Evolutionary conservation across 1,140 invertebrate species (phyloP).

Genomic region (Micrasema longulum): DNA sequence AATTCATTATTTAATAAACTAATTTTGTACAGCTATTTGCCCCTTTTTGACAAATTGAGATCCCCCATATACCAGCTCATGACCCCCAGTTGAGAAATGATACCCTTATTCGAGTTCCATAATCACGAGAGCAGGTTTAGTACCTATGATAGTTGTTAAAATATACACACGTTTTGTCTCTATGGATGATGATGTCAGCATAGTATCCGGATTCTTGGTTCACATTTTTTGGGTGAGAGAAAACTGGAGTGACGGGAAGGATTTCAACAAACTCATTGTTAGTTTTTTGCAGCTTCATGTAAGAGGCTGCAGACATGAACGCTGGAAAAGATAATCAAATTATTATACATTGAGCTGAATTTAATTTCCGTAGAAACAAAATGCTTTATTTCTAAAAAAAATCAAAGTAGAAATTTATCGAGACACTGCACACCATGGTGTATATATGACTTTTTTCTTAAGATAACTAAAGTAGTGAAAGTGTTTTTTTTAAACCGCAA

Average conservation of each 20-base stretch:
- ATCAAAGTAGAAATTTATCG: no score
- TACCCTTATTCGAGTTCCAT: no score
- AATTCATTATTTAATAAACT: neutral
- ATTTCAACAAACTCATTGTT: slow-evolving; percentile 65
- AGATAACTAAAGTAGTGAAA: no score
- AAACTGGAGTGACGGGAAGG: slow-evolving; percentile 70
- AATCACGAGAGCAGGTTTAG: slow-evolving; percentile 1
- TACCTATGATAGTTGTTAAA: slow-evolving; percentile 13
- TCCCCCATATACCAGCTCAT: no score
- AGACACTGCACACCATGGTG: no score
- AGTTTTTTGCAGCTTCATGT: slow-evolving; percentile 64
- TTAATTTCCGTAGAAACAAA: no score
- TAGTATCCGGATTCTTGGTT: slow-evolving; percentile 70
- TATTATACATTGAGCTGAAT: no score
- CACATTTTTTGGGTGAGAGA: slow-evolving; percentile 68
- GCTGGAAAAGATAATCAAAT: slow-evolving; percentile 63
- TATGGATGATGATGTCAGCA: slow-evolving; percentile 72
- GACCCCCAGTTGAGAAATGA: no score
- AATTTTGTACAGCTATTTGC: neutral
- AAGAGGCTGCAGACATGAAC: slow-evolving; percentile 71
- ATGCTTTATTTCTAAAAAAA: no score
- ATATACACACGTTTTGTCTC: slow-evolving; percentile 68
- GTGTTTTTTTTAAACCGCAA: no score
- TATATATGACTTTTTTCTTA: no score
- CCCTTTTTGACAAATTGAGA: neutral